Evolutionary conservation across 1,140 invertebrate genomes (phyloP), one percentile per base, ranked within the genome.

Genomic region (Lutraria rhynchaena): DNA sequence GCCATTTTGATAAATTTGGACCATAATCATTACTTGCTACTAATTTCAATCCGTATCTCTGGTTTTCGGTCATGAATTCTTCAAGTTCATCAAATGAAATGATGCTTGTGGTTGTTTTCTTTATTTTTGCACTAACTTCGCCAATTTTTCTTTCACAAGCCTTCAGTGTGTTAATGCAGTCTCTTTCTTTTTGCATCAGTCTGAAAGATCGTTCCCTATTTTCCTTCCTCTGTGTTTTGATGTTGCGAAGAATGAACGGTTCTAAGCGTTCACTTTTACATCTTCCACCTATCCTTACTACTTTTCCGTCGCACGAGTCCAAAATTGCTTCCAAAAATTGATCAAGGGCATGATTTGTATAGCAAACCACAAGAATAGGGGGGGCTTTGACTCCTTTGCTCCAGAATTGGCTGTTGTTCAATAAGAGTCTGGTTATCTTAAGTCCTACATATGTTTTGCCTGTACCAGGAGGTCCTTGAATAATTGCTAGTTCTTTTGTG

Each of bases 311-410:
- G 53, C 80, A 84, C 53, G 87, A 88, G n/a, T 58, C 15, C 0
- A 83, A 31, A 19, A 92, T 89, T 27, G 95, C 95, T 90, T 96
- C 95, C n/a, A 98, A 90, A 92, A 98, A 97, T 89, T 98, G 96
- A 93, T 98, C 97, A 2, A 98, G 89, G 0, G 97, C 96, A 91
- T 97, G 96, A 89, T 98, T 98, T 0, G 96, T 97, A 84, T 95
- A 97, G 87, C 96, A 96, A 27, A 98, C 94, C 15, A 98, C 93
- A 1, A 98, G 90, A 71, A 98, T 95, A 4, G 95, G 95, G 7
- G 77, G 76, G 13, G 82, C 24, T 3, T 78, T 46, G 29, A 29
- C 44, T 13, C 75, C 35, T 1, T 24, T 57, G 27, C 80, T 86
- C 90, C 91, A 92, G 5, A 87, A 35, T 3, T 78, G 44, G 33